Evolutionary conservation across 2,113 vertebrate genomes (phyloP), one percentile per base, ranked within the genome.

Genomic region (Hucho hucho): DNA sequence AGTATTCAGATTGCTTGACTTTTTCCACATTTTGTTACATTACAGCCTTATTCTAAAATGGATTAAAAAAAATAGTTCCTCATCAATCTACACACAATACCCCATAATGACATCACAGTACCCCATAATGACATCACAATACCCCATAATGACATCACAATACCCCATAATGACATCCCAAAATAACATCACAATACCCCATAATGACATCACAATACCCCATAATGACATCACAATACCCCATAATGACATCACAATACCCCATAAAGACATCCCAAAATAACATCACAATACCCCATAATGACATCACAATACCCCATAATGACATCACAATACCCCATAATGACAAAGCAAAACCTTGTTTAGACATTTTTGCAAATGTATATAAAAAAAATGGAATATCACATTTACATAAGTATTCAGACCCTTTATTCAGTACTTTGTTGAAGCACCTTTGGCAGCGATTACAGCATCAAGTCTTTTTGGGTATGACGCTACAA

Each of bases 401-500:
- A 56, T 20, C 26, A 63, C 20, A 46, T 73, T 69, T 81, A 64
- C 75, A 81, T 43, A 43, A 43, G 7, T 37, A 37, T 37, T 37
- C 32, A 4, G 29, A 32, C 29, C 29, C 29, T 32, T 32, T 32
- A 32, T 1, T 32, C 32, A 37, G 32, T 37, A 37, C 32, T 1
- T 43, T 43, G 7, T 43, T 43, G 37, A 43, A 43, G 37, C 37
- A 43, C 7, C 37, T 43, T 43, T 0, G 37, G 37, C 37, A 43
- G 37, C 7, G 7, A 43, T 43, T 43, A 43, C 37, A 43, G 37
- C 37, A 43, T 11, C 37, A 11, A 43, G 7, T 43, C 2, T 43
- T 43, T 0, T 43, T 43, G 7, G 7, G 37, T 43, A 43, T 43
- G 37, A 9, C 2, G 0, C 37, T 43, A 43, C 7, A 43, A 43